A percentile compares a stretch with the other conserved stretches of the same genome.
Conservation (phyloP, 2,113 vertebrate genomes). For the Hemiscyllium ocellatum region DNA sequence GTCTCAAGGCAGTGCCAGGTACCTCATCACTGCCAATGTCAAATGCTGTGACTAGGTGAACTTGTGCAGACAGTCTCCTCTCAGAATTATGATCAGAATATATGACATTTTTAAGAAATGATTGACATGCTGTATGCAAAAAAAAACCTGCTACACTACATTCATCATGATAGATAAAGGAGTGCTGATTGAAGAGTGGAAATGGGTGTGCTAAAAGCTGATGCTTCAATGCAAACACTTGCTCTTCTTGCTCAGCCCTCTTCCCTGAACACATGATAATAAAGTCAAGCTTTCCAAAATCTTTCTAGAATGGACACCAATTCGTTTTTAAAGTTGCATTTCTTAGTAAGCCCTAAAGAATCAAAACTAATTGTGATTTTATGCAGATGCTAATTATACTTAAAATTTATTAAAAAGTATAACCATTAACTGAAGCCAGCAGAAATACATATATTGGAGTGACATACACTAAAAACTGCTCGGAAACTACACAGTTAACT, state of each 20-base stretch:
- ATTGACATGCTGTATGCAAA: background rate
- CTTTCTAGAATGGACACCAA: background rate
- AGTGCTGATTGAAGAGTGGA: background rate
- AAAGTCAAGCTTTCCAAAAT: background rate
- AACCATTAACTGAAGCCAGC: background rate
- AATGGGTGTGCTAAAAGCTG: background rate
- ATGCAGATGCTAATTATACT: background rate
- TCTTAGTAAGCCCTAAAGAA: background rate
- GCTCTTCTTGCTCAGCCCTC: background rate
- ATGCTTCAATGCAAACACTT: background rate
- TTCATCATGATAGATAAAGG: background rate
- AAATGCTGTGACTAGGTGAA: background rate
- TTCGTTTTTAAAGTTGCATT: background rate
- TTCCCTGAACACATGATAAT: background rate
- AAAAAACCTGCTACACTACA: background rate
- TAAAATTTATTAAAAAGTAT: background rate
- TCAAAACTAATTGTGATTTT: background rate
- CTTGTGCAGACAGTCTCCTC: background rate
- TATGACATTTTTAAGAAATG: background rate
- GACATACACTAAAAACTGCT: background rate
- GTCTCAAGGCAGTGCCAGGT: background rate
- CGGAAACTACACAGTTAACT: background rate
- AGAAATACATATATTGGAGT: background rate
- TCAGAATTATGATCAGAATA: background rate
- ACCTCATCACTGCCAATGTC: background rate